Percentiles rank a stretch among this genome's conserved stretches.
phyloP scores from a whole-genome alignment of 2,888 invertebrate genomes.

The Coenonympha glycerion region DNA sequence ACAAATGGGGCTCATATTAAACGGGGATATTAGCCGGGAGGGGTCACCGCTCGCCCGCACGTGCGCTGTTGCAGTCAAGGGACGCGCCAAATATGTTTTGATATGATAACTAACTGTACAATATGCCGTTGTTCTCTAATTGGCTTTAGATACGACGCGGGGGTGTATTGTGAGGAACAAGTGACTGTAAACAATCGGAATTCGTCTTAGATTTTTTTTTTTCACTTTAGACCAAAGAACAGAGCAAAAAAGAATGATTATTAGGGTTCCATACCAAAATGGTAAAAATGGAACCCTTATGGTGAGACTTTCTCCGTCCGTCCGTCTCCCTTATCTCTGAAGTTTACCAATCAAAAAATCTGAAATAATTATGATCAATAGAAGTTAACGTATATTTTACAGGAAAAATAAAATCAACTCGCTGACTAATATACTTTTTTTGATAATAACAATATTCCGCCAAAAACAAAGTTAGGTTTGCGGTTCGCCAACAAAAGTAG shows the following conservation, averaged over 20 bases:
- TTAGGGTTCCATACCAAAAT: no score
- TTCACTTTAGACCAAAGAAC: not conserved
- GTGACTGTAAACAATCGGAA: not conserved
- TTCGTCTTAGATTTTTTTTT: not conserved
- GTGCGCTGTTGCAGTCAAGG: conserved; percentile 40
- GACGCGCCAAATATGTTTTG: conserved; percentile 60
- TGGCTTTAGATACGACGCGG: conserved; percentile 33
- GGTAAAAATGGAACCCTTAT: no score
- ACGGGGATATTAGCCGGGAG: conserved; percentile 34
- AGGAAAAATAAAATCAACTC: no score
- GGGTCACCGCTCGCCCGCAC: conserved; percentile 48
- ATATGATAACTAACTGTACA: conserved; percentile 57
- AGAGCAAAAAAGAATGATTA: not conserved
- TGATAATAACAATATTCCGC: no score
- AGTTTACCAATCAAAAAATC: no score
- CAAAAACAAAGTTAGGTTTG: no score
- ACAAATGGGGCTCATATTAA: conserved; percentile 47
- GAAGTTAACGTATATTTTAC: no score
- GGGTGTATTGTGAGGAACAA: not conserved
- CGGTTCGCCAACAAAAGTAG: no score
- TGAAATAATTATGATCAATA: no score
- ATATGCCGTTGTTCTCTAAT: conserved; percentile 47
- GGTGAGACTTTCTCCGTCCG: no score
- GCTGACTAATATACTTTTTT: no score
- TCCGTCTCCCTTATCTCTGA: no score